Base-by-base conservation (phyloP, 1,140 invertebrate genomes). In the Drosophila parvula region DNA sequence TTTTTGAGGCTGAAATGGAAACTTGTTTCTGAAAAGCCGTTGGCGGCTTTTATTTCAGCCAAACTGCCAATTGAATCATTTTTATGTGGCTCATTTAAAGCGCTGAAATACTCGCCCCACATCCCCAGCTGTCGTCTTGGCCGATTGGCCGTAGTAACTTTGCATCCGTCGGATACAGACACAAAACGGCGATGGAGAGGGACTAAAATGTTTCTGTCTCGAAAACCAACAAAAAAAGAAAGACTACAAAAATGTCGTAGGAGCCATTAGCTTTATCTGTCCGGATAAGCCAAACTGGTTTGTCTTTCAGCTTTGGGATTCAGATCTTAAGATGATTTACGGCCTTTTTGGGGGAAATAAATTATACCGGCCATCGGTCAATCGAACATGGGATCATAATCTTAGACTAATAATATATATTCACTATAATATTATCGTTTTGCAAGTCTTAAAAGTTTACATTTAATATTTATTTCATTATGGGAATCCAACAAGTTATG, bases 41-140 rank as follows among this genome's bases (percentile, higher is more conserved):
- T 79, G 76, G 74, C 63, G 78, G 74, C 74, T 80, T 84, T 89
- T 89, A 89, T 83, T 74, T 83, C 50, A 89, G 69, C 65, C 77
- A 67, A 89, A 84, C 74, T 78, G 77, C 74, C 83, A 88, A 88
- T 88, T 88, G 83, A 88, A 88, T 88, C 83, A 88, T 89, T 88
- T 88, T 88, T 88, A 89, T 90, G 69, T 57, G 57, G 57, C 65
- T 79, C 80, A 90, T 88, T 89, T 65, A 70, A 71, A 75, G 48
- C 84, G 32, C 63, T 81, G 62, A 89, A 73, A 78, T 84, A 84
- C 59, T 89, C 81, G 81, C 80, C 69, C 84, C 78, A 89, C 74
- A 80, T 89, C 64, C 57, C 59, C 74, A 84, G 69, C 78, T 75
- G 85, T 84, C 84, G 70, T 67, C 56, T 84, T 16, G 50, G 16